Evolutionary conservation across 2,113 vertebrate species (phyloP).

Genomic region (Chaenocephalus aceratus): DNA sequence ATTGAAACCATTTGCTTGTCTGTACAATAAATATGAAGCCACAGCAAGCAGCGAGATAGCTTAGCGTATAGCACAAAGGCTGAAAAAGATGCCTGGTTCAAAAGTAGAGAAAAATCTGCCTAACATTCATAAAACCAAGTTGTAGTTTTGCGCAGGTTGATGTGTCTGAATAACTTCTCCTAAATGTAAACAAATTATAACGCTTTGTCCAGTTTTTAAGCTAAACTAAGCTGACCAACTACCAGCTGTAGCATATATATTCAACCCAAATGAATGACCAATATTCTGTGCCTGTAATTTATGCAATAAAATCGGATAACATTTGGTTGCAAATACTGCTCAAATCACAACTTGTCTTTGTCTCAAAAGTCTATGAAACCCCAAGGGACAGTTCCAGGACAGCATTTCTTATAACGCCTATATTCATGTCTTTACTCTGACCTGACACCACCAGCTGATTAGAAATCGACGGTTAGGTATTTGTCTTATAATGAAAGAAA

Average conservation of each 20-base stretch:
- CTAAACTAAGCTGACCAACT: conserved; percentile 4
- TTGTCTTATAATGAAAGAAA: not conserved
- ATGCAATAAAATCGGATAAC: not conserved
- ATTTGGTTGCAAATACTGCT: not conserved
- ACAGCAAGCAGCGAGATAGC: not conserved
- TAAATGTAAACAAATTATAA: no score
- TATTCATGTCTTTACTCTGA: not conserved
- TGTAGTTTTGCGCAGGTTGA: not conserved
- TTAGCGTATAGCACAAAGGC: not conserved
- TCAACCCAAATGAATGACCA: no score
- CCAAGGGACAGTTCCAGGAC: not conserved
- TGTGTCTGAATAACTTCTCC: no score
- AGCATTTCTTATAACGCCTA: no score
- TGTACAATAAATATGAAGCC: not conserved
- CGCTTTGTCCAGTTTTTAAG: not conserved
- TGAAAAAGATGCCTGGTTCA: not conserved
- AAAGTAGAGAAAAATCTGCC: not conserved
- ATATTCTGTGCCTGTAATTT: not conserved
- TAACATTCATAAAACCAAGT: not conserved
- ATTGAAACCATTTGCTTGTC: not conserved
- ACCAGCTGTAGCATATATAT: not conserved
- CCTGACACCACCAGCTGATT: not conserved
- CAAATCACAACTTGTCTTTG: not conserved
- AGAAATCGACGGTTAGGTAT: not conserved
- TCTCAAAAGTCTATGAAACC: not conserved